Conservation (phyloP, 2,113 vertebrate genomes). For the Scomber scombrus region DNA sequence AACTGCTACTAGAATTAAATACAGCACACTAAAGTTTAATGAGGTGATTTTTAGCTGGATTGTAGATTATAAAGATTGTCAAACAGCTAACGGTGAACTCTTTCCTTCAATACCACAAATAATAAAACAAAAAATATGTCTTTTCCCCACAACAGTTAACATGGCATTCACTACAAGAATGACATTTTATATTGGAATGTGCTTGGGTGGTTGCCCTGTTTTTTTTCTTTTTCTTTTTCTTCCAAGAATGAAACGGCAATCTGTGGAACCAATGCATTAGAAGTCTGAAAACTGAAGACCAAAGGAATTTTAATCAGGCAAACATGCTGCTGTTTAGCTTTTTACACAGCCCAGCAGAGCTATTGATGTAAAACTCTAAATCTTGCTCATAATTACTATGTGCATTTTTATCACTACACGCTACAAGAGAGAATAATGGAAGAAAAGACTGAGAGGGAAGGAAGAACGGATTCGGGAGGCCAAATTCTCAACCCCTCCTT, state of each 20-base stretch:
- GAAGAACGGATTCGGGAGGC: constrained; percentile 20
- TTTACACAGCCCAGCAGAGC: constrained; percentile 58
- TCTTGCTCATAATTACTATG: constrained; percentile 54
- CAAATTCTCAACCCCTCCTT: constrained; percentile 33
- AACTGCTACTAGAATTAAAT: background rate
- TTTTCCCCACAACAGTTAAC: background rate
- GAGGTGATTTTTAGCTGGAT: background rate
- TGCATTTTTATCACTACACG: constrained; percentile 50
- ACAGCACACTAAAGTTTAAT: background rate
- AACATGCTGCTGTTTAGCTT: constrained; percentile 56
- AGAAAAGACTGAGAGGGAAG: background rate
- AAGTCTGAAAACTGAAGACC: constrained; percentile 44
- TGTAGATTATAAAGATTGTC: background rate
- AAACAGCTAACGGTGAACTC: background rate
- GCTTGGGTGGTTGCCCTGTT: background rate
- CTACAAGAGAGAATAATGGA: constrained; percentile 16
- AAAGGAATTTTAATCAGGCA: constrained; percentile 69
- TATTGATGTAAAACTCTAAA: constrained; percentile 61
- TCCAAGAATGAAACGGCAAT: constrained; percentile 29
- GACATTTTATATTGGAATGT: background rate
- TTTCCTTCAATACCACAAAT: background rate
- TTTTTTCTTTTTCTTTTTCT: background rate
- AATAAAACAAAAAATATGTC: background rate
- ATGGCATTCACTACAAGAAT: constrained; percentile 23
- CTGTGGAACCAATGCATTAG: constrained; percentile 41